These are phyloP conservation scores for Drosophila obscura DNA, from an alignment of 1,140 invertebrate species.

Conservation along the genomic window DNA sequence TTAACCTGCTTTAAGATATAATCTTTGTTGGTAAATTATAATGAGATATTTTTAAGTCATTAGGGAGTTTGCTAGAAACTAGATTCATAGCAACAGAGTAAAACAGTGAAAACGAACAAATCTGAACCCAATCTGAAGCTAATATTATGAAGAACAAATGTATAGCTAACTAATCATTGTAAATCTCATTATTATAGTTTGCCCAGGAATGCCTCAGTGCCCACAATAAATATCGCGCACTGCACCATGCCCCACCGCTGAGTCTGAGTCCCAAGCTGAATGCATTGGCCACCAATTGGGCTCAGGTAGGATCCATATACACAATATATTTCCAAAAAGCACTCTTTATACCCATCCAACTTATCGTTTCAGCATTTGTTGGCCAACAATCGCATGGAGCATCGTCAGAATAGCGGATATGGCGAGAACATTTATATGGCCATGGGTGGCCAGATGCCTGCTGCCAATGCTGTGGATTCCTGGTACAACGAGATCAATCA, in stretches of 20 bases:
- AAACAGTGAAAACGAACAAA: no score
- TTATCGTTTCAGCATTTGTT: conserved; percentile 40
- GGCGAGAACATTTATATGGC: conserved; percentile 93
- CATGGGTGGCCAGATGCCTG: conserved; percentile 85
- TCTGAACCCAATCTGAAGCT: no score
- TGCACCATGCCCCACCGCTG: conserved; percentile 44
- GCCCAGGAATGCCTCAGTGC: conserved; percentile 55
- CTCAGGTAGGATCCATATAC: conserved; percentile 26
- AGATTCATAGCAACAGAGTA: no score
- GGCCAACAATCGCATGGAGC: conserved; percentile 79
- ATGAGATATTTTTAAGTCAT: no score
- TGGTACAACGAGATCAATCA: conserved; percentile 87
- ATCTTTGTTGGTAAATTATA: no score
- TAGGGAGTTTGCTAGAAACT: no score
- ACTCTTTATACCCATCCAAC: no score
- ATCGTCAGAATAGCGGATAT: conserved; percentile 90
- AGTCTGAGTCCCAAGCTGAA: conserved; percentile 27
- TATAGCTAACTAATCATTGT: no score
- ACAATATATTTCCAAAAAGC: background rate
- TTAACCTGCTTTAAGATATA: no score
- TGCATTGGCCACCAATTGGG: conserved; percentile 54
- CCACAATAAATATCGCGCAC: conserved; percentile 55
- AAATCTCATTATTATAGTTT: conserved; percentile 36
- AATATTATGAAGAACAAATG: no score
- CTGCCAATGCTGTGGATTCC: conserved; percentile 86